phyloP scores from a whole-genome alignment of 2,888 invertebrate species.

The Latrodectus elegans region DNA sequence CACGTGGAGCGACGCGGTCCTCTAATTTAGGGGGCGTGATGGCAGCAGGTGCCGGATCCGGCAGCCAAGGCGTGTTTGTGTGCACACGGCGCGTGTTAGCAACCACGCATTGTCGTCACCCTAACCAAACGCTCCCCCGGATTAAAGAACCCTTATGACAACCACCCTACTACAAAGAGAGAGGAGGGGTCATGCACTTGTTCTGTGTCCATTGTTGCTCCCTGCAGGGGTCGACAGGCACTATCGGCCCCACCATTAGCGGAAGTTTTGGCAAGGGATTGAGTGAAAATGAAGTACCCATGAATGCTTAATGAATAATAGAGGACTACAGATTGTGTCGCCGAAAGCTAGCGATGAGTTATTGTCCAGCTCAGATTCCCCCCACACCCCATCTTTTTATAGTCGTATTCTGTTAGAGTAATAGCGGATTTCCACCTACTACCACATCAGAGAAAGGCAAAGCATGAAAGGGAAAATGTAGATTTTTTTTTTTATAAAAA shows the following conservation, averaged over 20 bases:
- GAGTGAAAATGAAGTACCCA: slow-evolving; percentile 25
- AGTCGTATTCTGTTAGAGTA: too few relatives aligned
- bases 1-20: slow-evolving; percentile 25
- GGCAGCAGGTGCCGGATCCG: slow-evolving; percentile 2
- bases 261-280: neutral
- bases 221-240: neutral
- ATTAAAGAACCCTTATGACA: slow-evolving; percentile 36
- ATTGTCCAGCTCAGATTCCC: slow-evolving; percentile 6
- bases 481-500: too few relatives aligned
- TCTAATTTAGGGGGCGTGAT: slow-evolving; percentile 42
- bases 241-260: neutral
- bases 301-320: slow-evolving; percentile 15
- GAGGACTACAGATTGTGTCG: slow-evolving; percentile 15
- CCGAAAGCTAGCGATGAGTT: slow-evolving; percentile 35
- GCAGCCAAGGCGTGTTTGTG: slow-evolving; percentile 46
- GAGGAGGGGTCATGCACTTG: slow-evolving; percentile 18
- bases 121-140: slow-evolving; percentile 52
- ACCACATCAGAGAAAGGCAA: too few relatives aligned
- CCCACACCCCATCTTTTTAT: too few relatives aligned
- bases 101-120: slow-evolving; percentile 41
- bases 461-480: too few relatives aligned
- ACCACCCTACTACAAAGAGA: neutral
- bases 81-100: slow-evolving; percentile 53
- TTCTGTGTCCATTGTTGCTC: slow-evolving; percentile 18
- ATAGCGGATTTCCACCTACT: too few relatives aligned